Evolutionary conservation across 2,113 vertebrate genomes (phyloP), one percentile per base, ranked within the genome.

Genomic region (Anoura caudifer): DNA sequence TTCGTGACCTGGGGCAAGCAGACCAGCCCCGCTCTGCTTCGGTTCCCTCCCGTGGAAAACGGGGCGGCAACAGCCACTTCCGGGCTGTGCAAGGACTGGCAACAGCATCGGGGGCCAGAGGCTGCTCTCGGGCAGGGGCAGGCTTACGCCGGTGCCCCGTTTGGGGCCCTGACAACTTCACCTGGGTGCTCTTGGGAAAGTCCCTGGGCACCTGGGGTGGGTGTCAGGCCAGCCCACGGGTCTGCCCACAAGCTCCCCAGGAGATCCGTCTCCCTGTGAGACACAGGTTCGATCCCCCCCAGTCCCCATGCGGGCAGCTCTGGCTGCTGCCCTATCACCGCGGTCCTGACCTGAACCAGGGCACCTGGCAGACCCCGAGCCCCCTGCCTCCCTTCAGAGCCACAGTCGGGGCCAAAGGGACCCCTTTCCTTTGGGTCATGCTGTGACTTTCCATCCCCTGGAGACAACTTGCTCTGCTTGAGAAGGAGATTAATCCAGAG

Each of bases 351-450:
- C 33, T 1, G 6, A 72, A 4, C 4, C 5, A 26, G 14, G 47
- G n/a, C 47, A 0, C 59, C 15, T 31, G 1, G 10, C 12, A 4
- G 61, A 38, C 17, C 70, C 67, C 2, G 6, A 8, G 50, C 24
- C 50, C 14, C n/a, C 11, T 4, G 50, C 41, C 52, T 52, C 26
- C 22, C 22, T n/a, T 19, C 43, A 26, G 75, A 72, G 24, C 17
- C 33, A 26, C 24, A 4, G 1, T 43, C 12, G 7, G 41, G 47
- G 38, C 24, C 14, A 2, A 3, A 22, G 33, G 0, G 10, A 7
- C 22, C 3, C 75, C 56, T 59, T 47, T 24, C 47, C 13, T 45
- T 56, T 41, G 73, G 43, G 12, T n/a, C 24, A 47, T 3, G 12
- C 54, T 52, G n/a, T 79, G 54, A 67, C 72, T 33, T 73, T 2